Conservation (phyloP, 2,888 invertebrate species). For the Phanerotoma sp. region DNA sequence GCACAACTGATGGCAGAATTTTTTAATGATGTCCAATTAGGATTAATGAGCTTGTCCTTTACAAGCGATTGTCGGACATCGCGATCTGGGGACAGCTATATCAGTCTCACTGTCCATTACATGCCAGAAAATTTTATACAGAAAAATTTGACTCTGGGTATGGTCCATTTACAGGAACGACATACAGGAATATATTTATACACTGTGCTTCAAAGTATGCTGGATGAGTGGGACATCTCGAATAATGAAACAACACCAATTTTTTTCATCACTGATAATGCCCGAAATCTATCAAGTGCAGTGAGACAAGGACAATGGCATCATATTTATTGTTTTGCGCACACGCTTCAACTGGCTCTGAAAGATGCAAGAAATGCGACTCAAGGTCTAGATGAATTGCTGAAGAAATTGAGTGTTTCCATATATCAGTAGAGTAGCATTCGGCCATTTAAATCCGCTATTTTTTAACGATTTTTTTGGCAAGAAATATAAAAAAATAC, state of each 20-base stretch:
- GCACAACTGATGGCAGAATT: constrained; percentile 1
- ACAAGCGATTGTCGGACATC: constrained; percentile 13
- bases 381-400: background rate
- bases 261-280: constrained; percentile 16
- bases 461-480: too few species aligned
- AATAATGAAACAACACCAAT: constrained; percentile 1
- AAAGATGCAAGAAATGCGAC: constrained; percentile 6
- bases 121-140: constrained; percentile 1
- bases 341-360: constrained; percentile 10
- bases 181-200: constrained; percentile 10
- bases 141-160: constrained; percentile 9
- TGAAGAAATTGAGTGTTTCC: background rate
- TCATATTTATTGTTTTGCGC: constrained; percentile 18
- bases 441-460: too few species aligned
- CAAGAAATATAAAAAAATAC: too few species aligned
- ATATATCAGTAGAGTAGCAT: background rate
- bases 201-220: background rate
- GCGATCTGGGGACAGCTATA: background rate
- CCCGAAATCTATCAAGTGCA: constrained; percentile 8
- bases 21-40: background rate
- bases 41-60: constrained; percentile 10
- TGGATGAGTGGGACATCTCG: constrained; percentile 8
- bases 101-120: constrained; percentile 16
- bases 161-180: constrained; percentile 4
- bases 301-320: constrained; percentile 6